Conservation (phyloP, 64 coral and sea anemone genomes). For the Porites lutea region DNA sequence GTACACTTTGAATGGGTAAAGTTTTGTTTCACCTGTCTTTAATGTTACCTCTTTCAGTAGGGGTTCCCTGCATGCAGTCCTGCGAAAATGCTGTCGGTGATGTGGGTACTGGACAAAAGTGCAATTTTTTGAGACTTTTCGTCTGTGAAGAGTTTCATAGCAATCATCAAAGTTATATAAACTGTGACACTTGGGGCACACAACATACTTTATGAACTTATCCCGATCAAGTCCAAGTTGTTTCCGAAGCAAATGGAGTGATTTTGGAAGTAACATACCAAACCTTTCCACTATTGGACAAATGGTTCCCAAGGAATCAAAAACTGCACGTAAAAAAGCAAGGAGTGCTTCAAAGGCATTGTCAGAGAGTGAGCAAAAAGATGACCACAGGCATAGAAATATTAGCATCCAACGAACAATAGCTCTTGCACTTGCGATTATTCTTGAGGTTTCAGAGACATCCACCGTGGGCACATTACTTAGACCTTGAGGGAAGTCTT, state of each 20-base stretch:
- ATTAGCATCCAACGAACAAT: constrained; percentile 52
- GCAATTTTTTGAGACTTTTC: constrained; percentile 35
- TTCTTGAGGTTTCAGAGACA: constrained; percentile 21
- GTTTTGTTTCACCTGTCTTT: not conserved
- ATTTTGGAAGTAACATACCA: constrained; percentile 43
- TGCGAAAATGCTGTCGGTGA: constrained; percentile 8
- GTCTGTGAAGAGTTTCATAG: constrained; percentile 16
- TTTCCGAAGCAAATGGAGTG: constrained; percentile 34
- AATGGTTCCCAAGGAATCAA: constrained; percentile 17
- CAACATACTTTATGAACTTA: constrained; percentile 45
- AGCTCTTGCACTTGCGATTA: constrained; percentile 43
- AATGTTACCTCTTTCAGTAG: constrained; percentile 29
- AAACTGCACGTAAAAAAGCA: constrained; percentile 7
- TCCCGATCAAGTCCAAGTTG: constrained; percentile 41
- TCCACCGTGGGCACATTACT: constrained; percentile 9
- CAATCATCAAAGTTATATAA: constrained; percentile 42
- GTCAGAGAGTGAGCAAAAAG: constrained; percentile 32
- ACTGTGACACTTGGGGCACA: constrained; percentile 47
- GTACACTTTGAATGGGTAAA: constrained; percentile 36
- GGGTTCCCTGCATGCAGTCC: not conserved
- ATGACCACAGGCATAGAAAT: constrained; percentile 26
- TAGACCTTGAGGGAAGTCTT: constrained; percentile 48
- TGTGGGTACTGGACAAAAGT: constrained; percentile 20
- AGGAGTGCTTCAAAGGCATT: constrained; percentile 48
- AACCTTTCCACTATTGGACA: constrained; percentile 32